phyloP scores from a whole-genome alignment of 2,797 vertebrate genomes.

The Enteromius viviparus region DNA sequence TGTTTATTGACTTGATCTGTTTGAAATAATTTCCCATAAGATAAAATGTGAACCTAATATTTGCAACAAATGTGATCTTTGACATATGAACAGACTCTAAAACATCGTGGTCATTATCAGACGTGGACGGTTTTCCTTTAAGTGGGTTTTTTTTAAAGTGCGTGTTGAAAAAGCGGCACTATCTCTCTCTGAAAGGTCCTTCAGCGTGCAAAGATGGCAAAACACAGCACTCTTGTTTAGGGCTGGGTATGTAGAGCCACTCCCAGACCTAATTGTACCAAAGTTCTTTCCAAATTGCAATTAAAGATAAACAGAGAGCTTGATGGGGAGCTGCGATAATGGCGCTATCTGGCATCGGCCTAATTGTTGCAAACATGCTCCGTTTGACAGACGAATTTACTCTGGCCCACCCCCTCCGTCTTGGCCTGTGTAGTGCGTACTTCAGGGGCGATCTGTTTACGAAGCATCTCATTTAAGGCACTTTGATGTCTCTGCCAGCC shows the following conservation, averaged over 20 bases:
- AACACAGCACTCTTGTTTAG: conserved; percentile 81
- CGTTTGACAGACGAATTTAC: conserved; percentile 62
- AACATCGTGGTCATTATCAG: background rate
- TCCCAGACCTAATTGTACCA: conserved; percentile 76
- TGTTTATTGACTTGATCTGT: background rate
- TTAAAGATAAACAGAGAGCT: conserved; percentile 79
- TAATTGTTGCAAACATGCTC: conserved; percentile 83
- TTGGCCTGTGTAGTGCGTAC: conserved; percentile 70
- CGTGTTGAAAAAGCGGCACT: background rate
- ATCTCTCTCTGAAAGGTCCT: conserved; percentile 62
- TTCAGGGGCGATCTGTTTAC: conserved; percentile 74
- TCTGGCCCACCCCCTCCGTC: conserved; percentile 61
- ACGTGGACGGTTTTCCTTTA: background rate
- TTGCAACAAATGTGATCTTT: background rate
- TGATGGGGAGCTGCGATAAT: conserved; percentile 79
- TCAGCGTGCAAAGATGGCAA: conserved; percentile 74
- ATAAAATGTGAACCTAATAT: no score
- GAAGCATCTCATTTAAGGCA: conserved; percentile 70
- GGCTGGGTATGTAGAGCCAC: conserved; percentile 74
- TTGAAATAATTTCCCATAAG: background rate
- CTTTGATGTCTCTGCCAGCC: conserved; percentile 78
- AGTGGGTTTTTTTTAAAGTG: background rate
- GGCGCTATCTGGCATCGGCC: conserved; percentile 81
- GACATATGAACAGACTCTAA: background rate
- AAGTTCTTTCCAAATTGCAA: conserved; percentile 80